A percentile compares a stretch with the other conserved stretches of the same genome.
phyloP scores from a whole-genome alignment of 2,888 invertebrate genomes.

The Cosmia pyralina region DNA sequence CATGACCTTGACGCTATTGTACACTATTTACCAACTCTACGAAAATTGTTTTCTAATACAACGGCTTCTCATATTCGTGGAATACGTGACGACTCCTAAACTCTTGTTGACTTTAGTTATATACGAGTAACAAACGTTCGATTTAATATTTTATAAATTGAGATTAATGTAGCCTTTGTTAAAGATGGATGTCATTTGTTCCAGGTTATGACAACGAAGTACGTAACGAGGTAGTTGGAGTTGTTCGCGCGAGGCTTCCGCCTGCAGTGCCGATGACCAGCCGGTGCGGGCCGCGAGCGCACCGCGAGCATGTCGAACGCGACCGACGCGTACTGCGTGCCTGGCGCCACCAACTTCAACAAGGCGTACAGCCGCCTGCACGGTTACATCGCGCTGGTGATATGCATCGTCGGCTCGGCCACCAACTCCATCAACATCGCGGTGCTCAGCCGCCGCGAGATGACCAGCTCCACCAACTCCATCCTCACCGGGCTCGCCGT shows the following conservation, averaged over 20 bases:
- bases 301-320: slow-evolving; percentile 80
- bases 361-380: slow-evolving; percentile 93
- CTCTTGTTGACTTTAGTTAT: slow-evolving; percentile 22
- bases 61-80: slow-evolving; percentile 3
- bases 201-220: slow-evolving; percentile 71
- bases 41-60: slow-evolving; percentile 39
- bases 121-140: neutral
- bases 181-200: slow-evolving; percentile 66
- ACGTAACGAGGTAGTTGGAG: slow-evolving; percentile 53
- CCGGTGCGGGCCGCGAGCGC: slow-evolving; percentile 62
- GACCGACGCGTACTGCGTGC: slow-evolving; percentile 89
- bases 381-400: slow-evolving; percentile 95
- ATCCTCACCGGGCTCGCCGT: slow-evolving; percentile 97
- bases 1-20: slow-evolving; percentile 50
- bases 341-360: slow-evolving; percentile 91
- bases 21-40: slow-evolving; percentile 29
- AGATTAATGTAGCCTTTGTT: neutral
- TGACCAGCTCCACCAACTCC: slow-evolving; percentile 97
- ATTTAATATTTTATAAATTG: neutral
- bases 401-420: slow-evolving; percentile 97
- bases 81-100: slow-evolving; percentile 26
- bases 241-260: slow-evolving; percentile 40
- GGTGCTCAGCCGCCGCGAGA: slow-evolving; percentile 96
- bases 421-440: slow-evolving; percentile 98
- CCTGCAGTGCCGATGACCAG: slow-evolving; percentile 73